A percentile compares a stretch with the other conserved stretches of the same genome.
phyloP scores from a whole-genome alignment of 2,113 vertebrate genomes.

The Sula dactylatra region DNA sequence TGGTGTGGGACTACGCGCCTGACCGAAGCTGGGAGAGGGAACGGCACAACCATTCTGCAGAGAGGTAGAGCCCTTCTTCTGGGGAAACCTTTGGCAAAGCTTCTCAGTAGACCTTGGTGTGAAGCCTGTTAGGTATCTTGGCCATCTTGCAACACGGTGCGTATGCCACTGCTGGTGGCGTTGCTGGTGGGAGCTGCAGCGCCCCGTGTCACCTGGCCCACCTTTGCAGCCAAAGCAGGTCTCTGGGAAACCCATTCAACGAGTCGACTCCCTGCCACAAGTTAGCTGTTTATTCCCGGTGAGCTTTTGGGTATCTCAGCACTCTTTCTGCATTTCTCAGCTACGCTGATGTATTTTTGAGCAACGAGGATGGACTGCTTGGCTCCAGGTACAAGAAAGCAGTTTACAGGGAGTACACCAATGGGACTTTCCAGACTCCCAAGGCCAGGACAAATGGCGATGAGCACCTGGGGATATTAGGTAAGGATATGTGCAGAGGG shows the following conservation, averaged over 20 bases:
- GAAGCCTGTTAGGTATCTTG: neutral
- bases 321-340: conserved; percentile 55
- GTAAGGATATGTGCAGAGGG: conserved; percentile 37
- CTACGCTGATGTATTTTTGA: conserved; percentile 74
- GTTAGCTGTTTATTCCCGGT: neutral
- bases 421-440: conserved; percentile 73
- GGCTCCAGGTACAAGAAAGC: conserved; percentile 80
- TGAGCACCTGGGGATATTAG: conserved; percentile 75
- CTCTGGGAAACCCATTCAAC: neutral
- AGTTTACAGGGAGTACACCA: conserved; percentile 75
- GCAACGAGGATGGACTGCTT: conserved; percentile 61
- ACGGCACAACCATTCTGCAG: conserved; percentile 58
- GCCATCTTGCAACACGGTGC: no score
- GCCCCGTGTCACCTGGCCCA: accelerated
- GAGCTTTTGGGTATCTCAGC: neutral
- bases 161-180: neutral
- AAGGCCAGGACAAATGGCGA: conserved; percentile 49
- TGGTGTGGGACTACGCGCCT: conserved; percentile 74
- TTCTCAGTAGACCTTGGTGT: neutral
- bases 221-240: neutral
- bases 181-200: neutral
- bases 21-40: conserved; percentile 75
- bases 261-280: neutral
- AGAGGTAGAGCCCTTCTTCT: conserved; percentile 62
- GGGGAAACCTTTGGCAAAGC: neutral